A percentile compares a stretch with the other conserved stretches of the same genome.
phyloP scores from a whole-genome alignment of 2,113 vertebrate species.

The Gopherus evgoodei region DNA sequence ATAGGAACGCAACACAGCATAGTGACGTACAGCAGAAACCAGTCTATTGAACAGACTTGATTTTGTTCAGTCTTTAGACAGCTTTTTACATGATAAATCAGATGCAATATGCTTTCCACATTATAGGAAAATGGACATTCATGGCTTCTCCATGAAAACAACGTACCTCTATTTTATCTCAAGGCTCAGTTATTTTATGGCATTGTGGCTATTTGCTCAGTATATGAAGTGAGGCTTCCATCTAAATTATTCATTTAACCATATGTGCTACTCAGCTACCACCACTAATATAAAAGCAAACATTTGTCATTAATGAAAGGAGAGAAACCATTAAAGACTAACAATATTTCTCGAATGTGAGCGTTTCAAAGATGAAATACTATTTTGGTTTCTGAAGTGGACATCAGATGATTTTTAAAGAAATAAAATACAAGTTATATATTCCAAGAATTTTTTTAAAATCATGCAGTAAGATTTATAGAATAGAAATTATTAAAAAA shows the following conservation, averaged over 20 bases:
- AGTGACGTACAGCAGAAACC: too few relatives aligned
- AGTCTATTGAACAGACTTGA: not conserved
- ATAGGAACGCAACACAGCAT: not conserved
- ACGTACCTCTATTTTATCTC: not conserved
- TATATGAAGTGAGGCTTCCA: not conserved
- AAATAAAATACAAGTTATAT: not conserved
- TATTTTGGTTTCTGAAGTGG: not conserved
- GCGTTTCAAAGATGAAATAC: not conserved
- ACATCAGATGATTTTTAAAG: not conserved
- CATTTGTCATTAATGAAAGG: not conserved
- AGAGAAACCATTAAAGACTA: not conserved
- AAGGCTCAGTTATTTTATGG: not conserved
- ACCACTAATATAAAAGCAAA: not conserved
- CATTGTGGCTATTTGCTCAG: not conserved
- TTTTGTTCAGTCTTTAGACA: too few relatives aligned
- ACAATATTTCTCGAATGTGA: not conserved
- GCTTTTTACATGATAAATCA: not conserved
- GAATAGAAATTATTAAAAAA: not conserved
- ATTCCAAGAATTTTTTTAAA: not conserved
- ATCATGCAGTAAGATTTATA: not conserved
- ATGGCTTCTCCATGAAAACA: not conserved
- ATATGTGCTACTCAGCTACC: not conserved
- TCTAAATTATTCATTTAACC: constrained; percentile 25
- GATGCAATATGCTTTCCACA: not conserved
- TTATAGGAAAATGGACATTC: not conserved